A percentile compares a stretch with the other conserved stretches of the same genome.
Conservation (phyloP, 2,888 invertebrate species). For the Selenia dentaria region DNA sequence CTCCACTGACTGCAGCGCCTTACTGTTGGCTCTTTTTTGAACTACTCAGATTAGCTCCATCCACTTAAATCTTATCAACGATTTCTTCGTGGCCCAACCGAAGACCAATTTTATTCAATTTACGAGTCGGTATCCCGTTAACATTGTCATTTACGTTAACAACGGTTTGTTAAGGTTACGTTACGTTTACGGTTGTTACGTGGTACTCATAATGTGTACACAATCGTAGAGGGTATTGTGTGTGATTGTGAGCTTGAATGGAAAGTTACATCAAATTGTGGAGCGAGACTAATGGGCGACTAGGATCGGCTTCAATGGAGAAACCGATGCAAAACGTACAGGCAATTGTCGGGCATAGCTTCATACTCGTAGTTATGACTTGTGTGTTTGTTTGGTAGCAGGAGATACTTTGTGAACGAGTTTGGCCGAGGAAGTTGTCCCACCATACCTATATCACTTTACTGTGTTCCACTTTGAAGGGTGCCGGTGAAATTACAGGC, state of each 20-base stretch:
- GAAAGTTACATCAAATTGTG: slow-evolving; percentile 4
- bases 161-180: slow-evolving; percentile 14
- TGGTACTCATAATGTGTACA: background rate
- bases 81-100: background rate
- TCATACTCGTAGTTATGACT: too few species aligned
- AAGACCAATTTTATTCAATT: slow-evolving; percentile 28
- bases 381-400: too few species aligned
- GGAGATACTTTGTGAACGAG: too few species aligned
- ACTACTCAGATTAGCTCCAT: too few species aligned
- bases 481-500: too few species aligned
- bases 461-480: too few species aligned
- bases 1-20: too few species aligned
- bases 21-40: too few species aligned
- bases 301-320: slow-evolving; percentile 9
- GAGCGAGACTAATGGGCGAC: slow-evolving; percentile 12
- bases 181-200: slow-evolving; percentile 19
- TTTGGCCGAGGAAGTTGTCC: too few species aligned
- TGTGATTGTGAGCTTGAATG: slow-evolving; percentile 7
- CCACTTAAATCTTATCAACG: too few species aligned
- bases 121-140: slow-evolving; percentile 14
- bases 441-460: too few species aligned
- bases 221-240: slow-evolving; percentile 7
- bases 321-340: background rate
- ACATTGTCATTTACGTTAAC: slow-evolving; percentile 17
- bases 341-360: background rate